Evolutionary conservation across 2,888 invertebrate species (phyloP).

Genomic region (Sussaba pulchella): DNA sequence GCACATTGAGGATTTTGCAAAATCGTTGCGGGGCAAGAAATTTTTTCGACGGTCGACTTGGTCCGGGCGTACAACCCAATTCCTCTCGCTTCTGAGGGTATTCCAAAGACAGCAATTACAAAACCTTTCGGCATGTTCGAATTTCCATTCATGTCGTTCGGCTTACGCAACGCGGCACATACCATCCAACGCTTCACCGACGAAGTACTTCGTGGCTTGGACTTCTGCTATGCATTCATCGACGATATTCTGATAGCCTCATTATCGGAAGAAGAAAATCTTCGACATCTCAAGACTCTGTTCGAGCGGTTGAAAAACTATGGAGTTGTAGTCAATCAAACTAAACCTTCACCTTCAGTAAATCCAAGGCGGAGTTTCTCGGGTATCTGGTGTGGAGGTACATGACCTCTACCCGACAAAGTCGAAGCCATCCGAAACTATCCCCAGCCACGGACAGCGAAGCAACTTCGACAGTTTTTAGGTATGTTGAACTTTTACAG

Average conservation of each 20-base stretch:
- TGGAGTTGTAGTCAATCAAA: constrained; percentile 40
- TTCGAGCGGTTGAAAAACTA: constrained; percentile 34
- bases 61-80: constrained; percentile 1
- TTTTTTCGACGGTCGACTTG: constrained; percentile 12
- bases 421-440: constrained; percentile 53
- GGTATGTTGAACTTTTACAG: constrained; percentile 65
- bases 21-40: constrained; percentile 11
- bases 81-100: background rate
- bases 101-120: constrained; percentile 51
- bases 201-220: no score
- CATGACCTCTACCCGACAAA: constrained; percentile 39
- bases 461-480: constrained; percentile 43
- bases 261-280: constrained; percentile 11
- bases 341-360: constrained; percentile 58
- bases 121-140: constrained; percentile 74
- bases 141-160: constrained; percentile 72
- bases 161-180: constrained; percentile 75
- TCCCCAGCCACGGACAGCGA: constrained; percentile 45
- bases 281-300: constrained; percentile 26
- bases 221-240: no score
- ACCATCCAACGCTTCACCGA: constrained; percentile 80
- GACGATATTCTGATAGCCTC: constrained; percentile 69
- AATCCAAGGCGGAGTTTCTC: constrained; percentile 51
- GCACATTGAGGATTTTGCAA: background rate
- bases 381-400: constrained; percentile 54